Percentiles rank a stretch among this genome's conserved stretches.
These are phyloP conservation scores for Panagrolaimus sp. DNA, from an alignment of 1,140 invertebrate genomes.

Conservation along the genomic window DNA sequence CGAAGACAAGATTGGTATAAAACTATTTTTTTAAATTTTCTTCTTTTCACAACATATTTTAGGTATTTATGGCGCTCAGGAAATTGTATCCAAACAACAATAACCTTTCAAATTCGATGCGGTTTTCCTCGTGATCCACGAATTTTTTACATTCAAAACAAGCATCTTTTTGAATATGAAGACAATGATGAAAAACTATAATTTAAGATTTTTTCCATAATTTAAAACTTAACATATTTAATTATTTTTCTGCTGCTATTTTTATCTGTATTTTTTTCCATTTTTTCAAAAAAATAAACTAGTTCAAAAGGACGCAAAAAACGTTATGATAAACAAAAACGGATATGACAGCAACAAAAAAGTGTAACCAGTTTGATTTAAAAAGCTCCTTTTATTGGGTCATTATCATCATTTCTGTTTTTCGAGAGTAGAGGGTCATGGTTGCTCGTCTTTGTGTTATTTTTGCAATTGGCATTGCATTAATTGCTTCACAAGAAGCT, in stretches of 20 bases:
- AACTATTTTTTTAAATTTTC: background rate
- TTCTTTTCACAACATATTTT: conserved; percentile 3
- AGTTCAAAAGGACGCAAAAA: too few species aligned
- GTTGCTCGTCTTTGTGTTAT: conserved; percentile 2
- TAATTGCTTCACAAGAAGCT: background rate
- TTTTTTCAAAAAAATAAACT: too few species aligned
- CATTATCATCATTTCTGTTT: too few species aligned
- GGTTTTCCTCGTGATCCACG: conserved; percentile 52
- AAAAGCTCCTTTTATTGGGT: too few species aligned
- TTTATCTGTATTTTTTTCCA: too few species aligned
- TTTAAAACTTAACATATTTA: too few species aligned
- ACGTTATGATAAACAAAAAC: too few species aligned
- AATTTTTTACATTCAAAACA: conserved; percentile 47
- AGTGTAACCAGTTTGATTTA: too few species aligned
- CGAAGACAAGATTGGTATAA: conserved; percentile 47
- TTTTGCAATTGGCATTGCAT: background rate
- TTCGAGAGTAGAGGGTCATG: background rate
- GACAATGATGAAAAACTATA: conserved; percentile 21
- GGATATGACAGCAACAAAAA: too few species aligned
- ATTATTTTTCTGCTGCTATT: too few species aligned
- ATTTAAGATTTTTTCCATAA: too few species aligned
- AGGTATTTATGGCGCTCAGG: conserved; percentile 54
- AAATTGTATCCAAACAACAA: conserved; percentile 41
- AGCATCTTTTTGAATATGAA: conserved; percentile 53
- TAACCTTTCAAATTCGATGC: conserved; percentile 48